Evolutionary conservation across 2,888 invertebrate genomes (phyloP), one percentile per base, ranked within the genome.

Genomic region (Strigamia maritima): DNA sequence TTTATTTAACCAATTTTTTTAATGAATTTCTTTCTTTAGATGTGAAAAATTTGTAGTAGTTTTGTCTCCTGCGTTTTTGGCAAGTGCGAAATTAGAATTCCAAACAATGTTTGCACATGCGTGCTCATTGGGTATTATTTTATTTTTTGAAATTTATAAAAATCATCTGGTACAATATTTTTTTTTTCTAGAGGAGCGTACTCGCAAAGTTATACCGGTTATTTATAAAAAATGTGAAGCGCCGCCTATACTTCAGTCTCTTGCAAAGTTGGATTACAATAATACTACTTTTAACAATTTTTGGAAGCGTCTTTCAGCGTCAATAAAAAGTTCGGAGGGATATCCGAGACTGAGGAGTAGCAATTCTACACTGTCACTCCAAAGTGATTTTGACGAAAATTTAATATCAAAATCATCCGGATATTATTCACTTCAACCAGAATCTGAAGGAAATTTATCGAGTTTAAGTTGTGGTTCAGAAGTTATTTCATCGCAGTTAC

Each of bases 91-190:
- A 77, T 14, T 38, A 16, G 40, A 40, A 12, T 77, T 77, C 16
- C 49, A 38, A 26, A 77, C 60, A 3, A 77, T 54, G 60, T 54
- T 77, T 31, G 77, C 77, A 16, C 77, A 77, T 24, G 60, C 60
- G 2, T 38, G 44, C 14, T 77, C 77, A 4, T 31, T 77, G n/a
- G 77, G 77, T 54, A 77, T 19, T 40, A 1, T 49, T 14, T 10
- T 28, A 49, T 44, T 4, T 77, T n/a, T 49, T 16, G 2, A 35
- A 28, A 35, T 24, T 40, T n/a, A 38, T 40, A 40, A 14, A n/a
- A 6, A 7, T 35, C 12, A 7, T 35, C 16, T 19, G 2, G n/a
- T 76, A 16, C 24, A 19, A 60, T 4, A 60, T 24, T 60, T 60
- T 60, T 60, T 19, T 2, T 44, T 38, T 76, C 1, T 44, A 76